phyloP scores from a whole-genome alignment of 1,140 invertebrate genomes.

The Thaumetopoea pityocampa region DNA sequence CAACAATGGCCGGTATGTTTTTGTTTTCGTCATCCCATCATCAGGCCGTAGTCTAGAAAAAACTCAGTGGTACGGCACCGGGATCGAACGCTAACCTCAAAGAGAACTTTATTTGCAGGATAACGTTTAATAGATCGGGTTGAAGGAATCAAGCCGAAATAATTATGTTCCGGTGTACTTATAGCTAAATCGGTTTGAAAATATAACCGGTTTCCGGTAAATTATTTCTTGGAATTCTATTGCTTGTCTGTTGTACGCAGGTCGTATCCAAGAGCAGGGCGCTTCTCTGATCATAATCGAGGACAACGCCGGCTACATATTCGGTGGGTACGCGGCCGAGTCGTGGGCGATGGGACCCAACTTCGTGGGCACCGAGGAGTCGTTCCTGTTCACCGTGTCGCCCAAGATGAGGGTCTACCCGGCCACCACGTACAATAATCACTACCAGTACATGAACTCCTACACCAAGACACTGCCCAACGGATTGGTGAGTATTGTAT shows the following conservation, averaged over 20 bases:
- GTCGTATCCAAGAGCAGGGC: conserved; percentile 86
- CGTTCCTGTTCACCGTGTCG: conserved; percentile 89
- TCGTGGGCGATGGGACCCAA: conserved; percentile 79
- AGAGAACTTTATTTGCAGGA: too few relatives aligned
- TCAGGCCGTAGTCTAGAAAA: too few relatives aligned
- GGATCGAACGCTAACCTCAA: too few relatives aligned
- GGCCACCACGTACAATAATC: conserved; percentile 88
- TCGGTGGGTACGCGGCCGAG: conserved; percentile 90
- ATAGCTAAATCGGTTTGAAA: too few relatives aligned
- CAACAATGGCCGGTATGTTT: conserved; percentile 81
- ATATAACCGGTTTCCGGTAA: too few relatives aligned
- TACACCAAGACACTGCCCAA: conserved; percentile 94
- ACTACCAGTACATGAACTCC: conserved; percentile 93
- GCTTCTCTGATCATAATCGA: conserved; percentile 86
- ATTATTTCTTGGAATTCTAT: too few relatives aligned
- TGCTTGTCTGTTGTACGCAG: too few relatives aligned
- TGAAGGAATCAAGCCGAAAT: too few relatives aligned
- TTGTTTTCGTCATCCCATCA: too few relatives aligned
- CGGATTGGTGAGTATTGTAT: conserved; percentile 82
- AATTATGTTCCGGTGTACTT: too few relatives aligned
- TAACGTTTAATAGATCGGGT: too few relatives aligned
- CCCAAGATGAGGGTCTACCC: conserved; percentile 87
- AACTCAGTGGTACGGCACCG: too few relatives aligned
- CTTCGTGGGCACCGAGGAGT: conserved; percentile 81
- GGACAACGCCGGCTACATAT: conserved; percentile 88